Conservation (phyloP, 1,140 invertebrate genomes). For the Drosophila oshimai region DNA sequence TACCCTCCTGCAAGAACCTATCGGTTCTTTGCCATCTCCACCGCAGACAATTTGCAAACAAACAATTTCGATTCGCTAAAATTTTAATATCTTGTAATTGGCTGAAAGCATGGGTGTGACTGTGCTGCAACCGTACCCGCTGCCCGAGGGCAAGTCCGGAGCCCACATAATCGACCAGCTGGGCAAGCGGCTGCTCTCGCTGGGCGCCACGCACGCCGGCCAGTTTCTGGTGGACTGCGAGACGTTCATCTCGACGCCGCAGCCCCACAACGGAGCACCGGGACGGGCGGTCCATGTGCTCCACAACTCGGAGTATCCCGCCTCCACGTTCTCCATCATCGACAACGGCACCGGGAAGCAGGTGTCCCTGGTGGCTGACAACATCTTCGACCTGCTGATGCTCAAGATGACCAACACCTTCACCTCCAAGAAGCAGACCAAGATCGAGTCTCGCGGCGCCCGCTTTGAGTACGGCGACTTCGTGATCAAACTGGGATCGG, state of each 20-base stretch:
- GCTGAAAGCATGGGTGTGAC: slow-evolving; percentile 65
- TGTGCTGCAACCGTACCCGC: slow-evolving; percentile 90
- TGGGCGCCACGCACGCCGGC: slow-evolving; percentile 93
- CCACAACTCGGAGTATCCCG: slow-evolving; percentile 97
- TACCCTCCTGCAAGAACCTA: too few species aligned
- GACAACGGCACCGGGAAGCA: slow-evolving; percentile 92
- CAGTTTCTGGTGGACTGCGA: slow-evolving; percentile 97
- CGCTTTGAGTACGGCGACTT: slow-evolving; percentile 97
- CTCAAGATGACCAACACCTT: slow-evolving; percentile 94
- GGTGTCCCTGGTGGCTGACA: slow-evolving; percentile 94
- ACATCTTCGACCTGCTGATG: slow-evolving; percentile 95
- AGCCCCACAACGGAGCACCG: slow-evolving; percentile 84
- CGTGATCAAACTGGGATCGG: slow-evolving; percentile 95
- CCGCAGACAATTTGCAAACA: too few species aligned
- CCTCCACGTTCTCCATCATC: slow-evolving; percentile 95
- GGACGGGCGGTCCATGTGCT: slow-evolving; percentile 94
- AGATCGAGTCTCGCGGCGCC: slow-evolving; percentile 95
- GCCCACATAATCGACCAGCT: slow-evolving; percentile 93
- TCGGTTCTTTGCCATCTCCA: too few species aligned
- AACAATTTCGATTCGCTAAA: neutral
- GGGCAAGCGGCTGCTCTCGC: slow-evolving; percentile 91
- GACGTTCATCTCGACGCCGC: slow-evolving; percentile 92
- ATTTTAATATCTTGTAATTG: too few species aligned
- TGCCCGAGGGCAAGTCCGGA: slow-evolving; percentile 93
- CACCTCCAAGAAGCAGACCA: slow-evolving; percentile 93